Conservation (phyloP, 2,113 vertebrate species). For the Xiphophorus couchianus region DNA sequence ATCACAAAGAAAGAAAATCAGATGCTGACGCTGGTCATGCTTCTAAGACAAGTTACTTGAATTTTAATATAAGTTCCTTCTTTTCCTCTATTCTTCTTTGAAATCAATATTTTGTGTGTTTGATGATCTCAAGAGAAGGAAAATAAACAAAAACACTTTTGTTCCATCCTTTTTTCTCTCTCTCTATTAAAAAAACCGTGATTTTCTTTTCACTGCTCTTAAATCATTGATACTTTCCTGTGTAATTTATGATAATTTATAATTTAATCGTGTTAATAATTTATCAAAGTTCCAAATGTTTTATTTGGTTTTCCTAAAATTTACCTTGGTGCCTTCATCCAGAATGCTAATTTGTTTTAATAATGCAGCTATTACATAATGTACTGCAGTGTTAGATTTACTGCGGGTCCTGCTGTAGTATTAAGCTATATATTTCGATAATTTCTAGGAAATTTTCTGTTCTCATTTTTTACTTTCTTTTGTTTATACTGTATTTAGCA, state of each 20-base stretch:
- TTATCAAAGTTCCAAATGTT: not conserved
- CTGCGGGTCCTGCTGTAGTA: not conserved
- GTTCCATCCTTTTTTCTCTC: too few relatives aligned
- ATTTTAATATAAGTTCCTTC: not conserved
- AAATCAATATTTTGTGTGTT: not conserved
- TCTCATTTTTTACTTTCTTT: not conserved
- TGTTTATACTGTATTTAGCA: not conserved
- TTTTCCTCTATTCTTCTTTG: not conserved
- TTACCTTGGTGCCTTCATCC: too few relatives aligned
- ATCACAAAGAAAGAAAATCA: not conserved
- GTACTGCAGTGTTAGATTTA: not conserved
- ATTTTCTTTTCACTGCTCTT: not conserved
- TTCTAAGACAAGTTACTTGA: not conserved
- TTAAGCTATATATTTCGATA: not conserved
- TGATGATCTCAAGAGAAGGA: not conserved
- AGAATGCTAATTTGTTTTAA: not conserved
- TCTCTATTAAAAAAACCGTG: too few relatives aligned
- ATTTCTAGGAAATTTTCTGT: not conserved
- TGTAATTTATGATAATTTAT: not conserved
- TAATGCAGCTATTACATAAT: not conserved
- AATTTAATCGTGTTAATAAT: not conserved
- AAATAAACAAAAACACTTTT: not conserved
- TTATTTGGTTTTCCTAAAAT: not conserved
- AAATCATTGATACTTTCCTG: not conserved
- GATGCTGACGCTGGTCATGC: not conserved